These are phyloP conservation scores for Xestia c-nigrum DNA, from an alignment of 2,888 invertebrate species.

Conservation along the genomic window DNA sequence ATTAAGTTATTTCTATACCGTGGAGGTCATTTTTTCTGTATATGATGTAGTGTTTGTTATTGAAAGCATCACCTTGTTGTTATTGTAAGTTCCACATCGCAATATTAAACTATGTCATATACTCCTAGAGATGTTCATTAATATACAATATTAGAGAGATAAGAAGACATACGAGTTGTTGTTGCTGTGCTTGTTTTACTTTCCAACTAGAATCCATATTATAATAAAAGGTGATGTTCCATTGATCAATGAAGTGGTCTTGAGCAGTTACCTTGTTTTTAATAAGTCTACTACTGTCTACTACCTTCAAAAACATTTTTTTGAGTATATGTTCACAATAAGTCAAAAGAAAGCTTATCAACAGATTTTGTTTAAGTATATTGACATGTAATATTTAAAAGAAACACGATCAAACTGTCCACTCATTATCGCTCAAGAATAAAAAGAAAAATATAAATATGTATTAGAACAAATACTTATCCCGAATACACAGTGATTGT, in stretches of 20 bases:
- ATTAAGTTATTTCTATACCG: slow-evolving; percentile 47
- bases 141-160: slow-evolving; percentile 27
- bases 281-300: too few relatives aligned
- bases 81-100: slow-evolving; percentile 36
- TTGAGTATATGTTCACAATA: neutral
- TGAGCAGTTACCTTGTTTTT: neutral
- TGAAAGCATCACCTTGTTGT: slow-evolving; percentile 42
- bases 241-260: neutral
- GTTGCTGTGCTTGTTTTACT: slow-evolving; percentile 22
- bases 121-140: neutral
- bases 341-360: neutral
- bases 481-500: neutral
- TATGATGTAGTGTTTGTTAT: slow-evolving; percentile 44
- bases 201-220: slow-evolving; percentile 5
- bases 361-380: neutral
- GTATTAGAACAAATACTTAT: neutral
- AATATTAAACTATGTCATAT: slow-evolving; percentile 14
- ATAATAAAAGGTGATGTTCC: neutral
- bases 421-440: neutral
- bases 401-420: neutral
- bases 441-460: neutral
- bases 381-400: neutral
- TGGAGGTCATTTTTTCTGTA: slow-evolving; percentile 50
- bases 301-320: neutral
- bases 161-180: slow-evolving; percentile 17